Conservation (phyloP, 2,888 invertebrate genomes). For the Agrypnus murinus region DNA sequence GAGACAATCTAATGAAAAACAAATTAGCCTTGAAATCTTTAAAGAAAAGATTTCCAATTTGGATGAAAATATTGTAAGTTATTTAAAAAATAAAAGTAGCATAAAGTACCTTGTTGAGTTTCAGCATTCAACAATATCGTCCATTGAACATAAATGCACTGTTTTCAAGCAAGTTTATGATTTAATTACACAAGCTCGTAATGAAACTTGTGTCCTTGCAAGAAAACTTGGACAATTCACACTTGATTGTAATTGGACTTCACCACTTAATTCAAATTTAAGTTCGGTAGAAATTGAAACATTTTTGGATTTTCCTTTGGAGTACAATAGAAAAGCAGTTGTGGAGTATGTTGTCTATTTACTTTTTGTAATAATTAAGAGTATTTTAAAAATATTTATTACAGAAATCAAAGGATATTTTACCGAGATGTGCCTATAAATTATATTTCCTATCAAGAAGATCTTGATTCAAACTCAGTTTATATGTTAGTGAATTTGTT, state of each 20-base stretch:
- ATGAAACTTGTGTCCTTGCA: conserved; percentile 35
- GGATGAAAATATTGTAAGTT: conserved; percentile 37
- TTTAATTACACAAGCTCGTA: conserved; percentile 25
- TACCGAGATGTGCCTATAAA: conserved; percentile 34
- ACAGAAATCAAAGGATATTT: conserved; percentile 4
- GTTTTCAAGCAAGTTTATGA: conserved; percentile 38
- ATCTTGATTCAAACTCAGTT: conserved; percentile 33
- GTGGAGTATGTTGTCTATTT: conserved; percentile 18
- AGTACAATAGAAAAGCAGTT: conserved; percentile 44
- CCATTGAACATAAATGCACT: conserved; percentile 35
- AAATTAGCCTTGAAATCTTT: conserved; percentile 9
- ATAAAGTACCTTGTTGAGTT: too few species aligned
- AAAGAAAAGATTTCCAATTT: conserved; percentile 13
- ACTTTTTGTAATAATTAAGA: neutral
- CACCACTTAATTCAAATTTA: conserved; percentile 25
- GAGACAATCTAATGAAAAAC: conserved; percentile 10
- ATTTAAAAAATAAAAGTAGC: neutral
- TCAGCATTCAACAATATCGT: conserved; percentile 28
- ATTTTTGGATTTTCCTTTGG: conserved; percentile 48
- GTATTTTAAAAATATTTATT: neutral
- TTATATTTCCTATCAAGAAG: conserved; percentile 33
- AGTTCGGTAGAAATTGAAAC: conserved; percentile 40
- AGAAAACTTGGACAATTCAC: conserved; percentile 45
- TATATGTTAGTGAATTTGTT: conserved; percentile 30
- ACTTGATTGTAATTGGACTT: conserved; percentile 44